These are phyloP conservation scores for Corythornis madagascariensis DNA, from an alignment of 2,113 vertebrate genomes.

Conservation along the genomic window DNA sequence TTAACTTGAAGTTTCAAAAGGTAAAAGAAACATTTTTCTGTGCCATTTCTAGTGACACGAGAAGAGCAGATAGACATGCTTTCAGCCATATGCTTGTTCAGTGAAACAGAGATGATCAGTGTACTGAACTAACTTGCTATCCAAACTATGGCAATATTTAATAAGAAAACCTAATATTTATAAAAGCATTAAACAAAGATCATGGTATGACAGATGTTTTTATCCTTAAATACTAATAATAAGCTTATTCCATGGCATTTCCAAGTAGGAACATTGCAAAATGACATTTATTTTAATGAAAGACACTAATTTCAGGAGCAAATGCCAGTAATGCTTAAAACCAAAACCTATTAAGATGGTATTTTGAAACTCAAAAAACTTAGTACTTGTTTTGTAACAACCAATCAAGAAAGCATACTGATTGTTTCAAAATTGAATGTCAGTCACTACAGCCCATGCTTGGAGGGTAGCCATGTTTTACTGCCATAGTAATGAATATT, in stretches of 20 bases:
- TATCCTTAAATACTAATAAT: conserved; percentile 7
- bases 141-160: neutral
- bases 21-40: neutral
- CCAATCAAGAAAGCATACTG: neutral
- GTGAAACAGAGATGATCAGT: neutral
- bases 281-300: neutral
- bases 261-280: neutral
- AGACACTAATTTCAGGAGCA: neutral
- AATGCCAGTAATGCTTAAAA: neutral
- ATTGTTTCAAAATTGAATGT: neutral
- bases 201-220: neutral
- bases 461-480: neutral
- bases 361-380: conserved; percentile 29
- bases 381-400: neutral
- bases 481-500: neutral
- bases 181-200: neutral
- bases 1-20: neutral
- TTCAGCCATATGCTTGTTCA: neutral
- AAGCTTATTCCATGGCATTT: conserved; percentile 2
- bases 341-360: neutral
- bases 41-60: neutral
- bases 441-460: neutral
- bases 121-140: neutral
- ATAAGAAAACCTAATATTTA: conserved; percentile 1
- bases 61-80: neutral